Evolutionary conservation across 2,888 invertebrate species (phyloP).

Genomic region (Aphidius colemani): DNA sequence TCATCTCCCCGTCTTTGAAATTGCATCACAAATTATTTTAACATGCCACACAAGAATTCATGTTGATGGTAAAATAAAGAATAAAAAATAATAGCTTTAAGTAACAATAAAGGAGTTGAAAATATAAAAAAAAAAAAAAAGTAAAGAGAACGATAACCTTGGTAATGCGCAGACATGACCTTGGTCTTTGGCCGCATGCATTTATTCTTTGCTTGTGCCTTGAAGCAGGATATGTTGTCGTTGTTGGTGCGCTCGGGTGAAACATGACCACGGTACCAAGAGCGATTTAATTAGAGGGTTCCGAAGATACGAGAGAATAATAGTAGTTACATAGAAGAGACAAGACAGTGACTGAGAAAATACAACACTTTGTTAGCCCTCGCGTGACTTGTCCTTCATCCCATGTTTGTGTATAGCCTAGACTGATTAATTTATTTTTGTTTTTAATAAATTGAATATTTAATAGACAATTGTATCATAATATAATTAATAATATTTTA

Average conservation of each 20-base stretch:
- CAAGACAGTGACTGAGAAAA: slow-evolving; percentile 26
- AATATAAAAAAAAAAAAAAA: slow-evolving; percentile 22
- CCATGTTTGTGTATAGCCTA: no score
- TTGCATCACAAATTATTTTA: no score
- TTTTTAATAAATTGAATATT: no score
- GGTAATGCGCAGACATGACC: slow-evolving; percentile 44
- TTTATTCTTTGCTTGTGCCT: slow-evolving; percentile 15
- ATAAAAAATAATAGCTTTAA: slow-evolving; percentile 8
- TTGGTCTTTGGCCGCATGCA: slow-evolving; percentile 41
- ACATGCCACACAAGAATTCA: not conserved
- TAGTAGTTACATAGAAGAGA: slow-evolving; percentile 13
- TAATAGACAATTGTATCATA: no score
- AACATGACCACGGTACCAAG: slow-evolving; percentile 39
- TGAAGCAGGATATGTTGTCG: slow-evolving; percentile 15
- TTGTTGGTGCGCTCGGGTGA: slow-evolving; percentile 36
- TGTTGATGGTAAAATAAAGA: slow-evolving; percentile 31
- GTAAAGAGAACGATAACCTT: slow-evolving; percentile 50
- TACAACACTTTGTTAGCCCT: slow-evolving; percentile 13
- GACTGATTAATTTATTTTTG: no score
- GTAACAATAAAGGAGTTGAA: slow-evolving; percentile 23
- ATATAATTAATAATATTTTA: not conserved
- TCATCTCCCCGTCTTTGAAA: no score
- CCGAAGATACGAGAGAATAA: slow-evolving; percentile 34
- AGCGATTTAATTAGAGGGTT: slow-evolving; percentile 54
- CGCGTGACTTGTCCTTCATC: slow-evolving; percentile 22